A percentile compares a stretch with the other conserved stretches of the same genome.
Conservation (phyloP, 2,113 vertebrate genomes). For the Arothron firmamentum region DNA sequence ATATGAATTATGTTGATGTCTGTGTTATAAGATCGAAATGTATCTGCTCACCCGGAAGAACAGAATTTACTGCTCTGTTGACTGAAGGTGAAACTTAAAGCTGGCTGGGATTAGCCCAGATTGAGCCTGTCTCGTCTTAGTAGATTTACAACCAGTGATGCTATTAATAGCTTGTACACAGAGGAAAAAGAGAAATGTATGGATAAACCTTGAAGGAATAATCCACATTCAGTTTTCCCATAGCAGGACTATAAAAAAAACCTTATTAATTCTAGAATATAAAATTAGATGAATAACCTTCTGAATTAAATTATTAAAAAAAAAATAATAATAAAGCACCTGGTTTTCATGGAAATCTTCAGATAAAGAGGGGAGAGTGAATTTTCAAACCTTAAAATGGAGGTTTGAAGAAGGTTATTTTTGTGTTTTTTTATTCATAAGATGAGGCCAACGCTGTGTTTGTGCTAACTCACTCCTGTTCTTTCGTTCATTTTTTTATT, state of each 20-base stretch:
- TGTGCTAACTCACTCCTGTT: background rate
- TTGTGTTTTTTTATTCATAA: background rate
- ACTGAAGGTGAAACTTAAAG: slow-evolving; percentile 31
- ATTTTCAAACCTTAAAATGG: background rate
- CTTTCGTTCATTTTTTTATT: slow-evolving; percentile 25
- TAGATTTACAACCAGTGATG: slow-evolving; percentile 22
- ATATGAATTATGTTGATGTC: background rate
- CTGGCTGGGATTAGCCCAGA: slow-evolving; percentile 42
- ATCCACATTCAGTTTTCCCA: too few species aligned
- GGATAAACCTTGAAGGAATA: too few species aligned
- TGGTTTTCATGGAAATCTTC: too few species aligned
- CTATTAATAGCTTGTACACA: slow-evolving; percentile 38
- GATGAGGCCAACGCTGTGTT: background rate
- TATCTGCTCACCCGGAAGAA: background rate
- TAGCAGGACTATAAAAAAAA: too few species aligned
- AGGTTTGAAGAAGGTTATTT: background rate
- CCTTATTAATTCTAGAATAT: too few species aligned
- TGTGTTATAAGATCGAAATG: background rate
- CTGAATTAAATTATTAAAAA: too few species aligned
- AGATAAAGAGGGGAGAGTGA: background rate
- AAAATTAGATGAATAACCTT: too few species aligned
- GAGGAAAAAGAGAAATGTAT: background rate
- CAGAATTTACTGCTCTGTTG: slow-evolving; percentile 22
- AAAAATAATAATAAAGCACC: too few species aligned
- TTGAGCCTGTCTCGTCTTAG: slow-evolving; percentile 40